Evolutionary conservation across 2,113 vertebrate species (phyloP), one percentile per base, ranked within the genome.

Genomic region (Mus pahari): DNA sequence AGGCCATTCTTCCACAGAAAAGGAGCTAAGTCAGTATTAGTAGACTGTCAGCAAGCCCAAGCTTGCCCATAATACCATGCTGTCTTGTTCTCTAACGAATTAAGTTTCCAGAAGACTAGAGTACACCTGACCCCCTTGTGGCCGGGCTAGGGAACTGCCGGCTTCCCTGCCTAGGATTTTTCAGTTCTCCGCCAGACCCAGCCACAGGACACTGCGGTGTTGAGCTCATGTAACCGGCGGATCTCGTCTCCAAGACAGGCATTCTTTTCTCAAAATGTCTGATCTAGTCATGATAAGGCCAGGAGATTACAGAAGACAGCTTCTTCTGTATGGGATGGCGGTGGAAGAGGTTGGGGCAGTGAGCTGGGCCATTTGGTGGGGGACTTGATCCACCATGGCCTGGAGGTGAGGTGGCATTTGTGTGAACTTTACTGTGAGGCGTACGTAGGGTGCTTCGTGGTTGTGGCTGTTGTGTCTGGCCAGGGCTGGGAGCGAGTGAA

Each of bases 101-200:
- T 22, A 84, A 39, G 26, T 20, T 75, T 91, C 16, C 20, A 0
- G 4, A 48, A 31, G 20, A 50, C 42, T 24, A 39, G 36, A 12
- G 36, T 1, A 4, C 19, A 9, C n/a, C 31, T 9, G 1, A 94
- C 94, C 97, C 86, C 94, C 97, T 96, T 39, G 96, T 94, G 97
- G 97, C 45, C 3, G 13, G 66, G 12, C 9, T 33, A 20, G 12
- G 91, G n/a, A 96, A 96, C 91, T 96, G 73, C 89, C 28, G 55
- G 45, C 36, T 89, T 94, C 58, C 70, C 2, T 0, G 31, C 16
- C 45, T 19, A 64, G 11, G 33, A 55, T 60, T 83, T 42, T 86
- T 68, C 64, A 48, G 17, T 7, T 50, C 42, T 24, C 0, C 0
- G 17, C 42, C 33, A 64, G 0, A 12, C 2, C 16, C 62, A 3